Conservation (phyloP, 2,797 vertebrate species). For the Valencia hispanica region DNA sequence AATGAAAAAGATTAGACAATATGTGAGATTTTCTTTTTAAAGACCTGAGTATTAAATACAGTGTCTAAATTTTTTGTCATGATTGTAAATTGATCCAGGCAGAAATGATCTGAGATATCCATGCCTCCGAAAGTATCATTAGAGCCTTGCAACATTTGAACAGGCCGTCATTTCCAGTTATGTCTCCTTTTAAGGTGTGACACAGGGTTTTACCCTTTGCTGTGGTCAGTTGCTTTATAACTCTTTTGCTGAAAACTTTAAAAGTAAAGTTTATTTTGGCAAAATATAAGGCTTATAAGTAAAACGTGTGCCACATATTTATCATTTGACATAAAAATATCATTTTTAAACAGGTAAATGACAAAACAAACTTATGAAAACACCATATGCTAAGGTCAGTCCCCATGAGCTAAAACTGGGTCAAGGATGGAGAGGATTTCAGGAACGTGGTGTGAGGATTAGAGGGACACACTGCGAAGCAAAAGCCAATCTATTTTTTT, state of each 20-base stretch:
- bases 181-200: background rate
- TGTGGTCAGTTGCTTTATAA: background rate
- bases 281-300: background rate
- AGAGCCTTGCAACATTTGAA: too few relatives aligned
- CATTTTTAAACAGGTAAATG: background rate
- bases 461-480: background rate
- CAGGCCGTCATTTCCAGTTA: too few relatives aligned
- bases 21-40: too few relatives aligned
- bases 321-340: background rate
- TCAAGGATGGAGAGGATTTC: background rate
- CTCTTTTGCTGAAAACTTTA: background rate
- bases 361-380: background rate
- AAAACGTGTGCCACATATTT: background rate
- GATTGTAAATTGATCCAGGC: too few relatives aligned
- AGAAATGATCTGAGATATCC: too few relatives aligned
- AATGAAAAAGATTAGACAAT: too few relatives aligned
- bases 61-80: too few relatives aligned
- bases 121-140: too few relatives aligned
- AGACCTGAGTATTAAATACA: too few relatives aligned
- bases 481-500: background rate
- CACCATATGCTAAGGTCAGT: background rate
- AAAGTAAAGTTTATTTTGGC: background rate
- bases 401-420: background rate
- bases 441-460: constrained; percentile 5
- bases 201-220: background rate